phyloP scores from a whole-genome alignment of 2,888 invertebrate genomes.

The Corbicula japonica region DNA sequence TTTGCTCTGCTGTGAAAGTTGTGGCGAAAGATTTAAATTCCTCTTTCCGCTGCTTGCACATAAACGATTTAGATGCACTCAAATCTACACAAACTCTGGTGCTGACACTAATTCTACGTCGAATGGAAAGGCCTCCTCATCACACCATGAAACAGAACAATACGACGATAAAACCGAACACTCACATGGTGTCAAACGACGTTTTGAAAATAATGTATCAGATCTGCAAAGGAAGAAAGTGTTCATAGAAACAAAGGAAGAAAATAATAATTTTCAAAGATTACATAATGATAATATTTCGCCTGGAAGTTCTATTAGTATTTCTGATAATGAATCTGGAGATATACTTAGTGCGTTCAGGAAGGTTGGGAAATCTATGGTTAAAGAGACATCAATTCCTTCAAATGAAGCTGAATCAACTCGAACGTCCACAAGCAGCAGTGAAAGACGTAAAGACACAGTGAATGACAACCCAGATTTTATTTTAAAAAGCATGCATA shows the following conservation, averaged over 20 bases:
- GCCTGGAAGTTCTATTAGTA: neutral
- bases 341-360: constrained; percentile 80
- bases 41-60: constrained; percentile 83
- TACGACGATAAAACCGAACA: too few relatives aligned
- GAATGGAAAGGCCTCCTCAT: too few relatives aligned
- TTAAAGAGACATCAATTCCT: too few relatives aligned
- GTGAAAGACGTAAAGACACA: too few relatives aligned
- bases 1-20: constrained; percentile 71
- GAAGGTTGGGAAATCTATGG: constrained; percentile 77
- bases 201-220: constrained; percentile 9
- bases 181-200: constrained; percentile 15
- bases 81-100: constrained; percentile 7
- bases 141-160: too few relatives aligned
- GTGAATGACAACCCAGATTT: too few relatives aligned
- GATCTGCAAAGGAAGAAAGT: constrained; percentile 29
- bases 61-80: constrained; percentile 81
- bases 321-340: constrained; percentile 4
- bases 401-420: neutral
- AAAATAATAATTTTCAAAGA: constrained; percentile 49
- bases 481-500: too few relatives aligned
- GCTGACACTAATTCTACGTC: too few relatives aligned
- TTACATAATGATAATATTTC: constrained; percentile 8
- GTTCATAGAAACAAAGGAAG: constrained; percentile 21
- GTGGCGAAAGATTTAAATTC: constrained; percentile 81
- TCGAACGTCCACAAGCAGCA: constrained; percentile 9